These are phyloP conservation scores for Neoniphon sammara DNA, from an alignment of 2,797 vertebrate genomes.

Conservation along the genomic window DNA sequence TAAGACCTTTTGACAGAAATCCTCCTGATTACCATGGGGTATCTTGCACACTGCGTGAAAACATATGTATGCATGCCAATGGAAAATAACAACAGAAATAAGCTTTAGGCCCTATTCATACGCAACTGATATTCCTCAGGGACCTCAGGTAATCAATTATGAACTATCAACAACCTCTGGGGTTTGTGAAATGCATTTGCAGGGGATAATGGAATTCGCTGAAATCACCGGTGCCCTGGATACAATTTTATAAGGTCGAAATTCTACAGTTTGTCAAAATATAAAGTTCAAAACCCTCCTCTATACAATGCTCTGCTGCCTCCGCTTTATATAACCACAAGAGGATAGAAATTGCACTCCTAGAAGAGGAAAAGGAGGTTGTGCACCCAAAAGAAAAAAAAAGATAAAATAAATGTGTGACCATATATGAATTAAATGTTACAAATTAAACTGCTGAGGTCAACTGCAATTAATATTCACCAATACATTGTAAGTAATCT, in stretches of 20 bases:
- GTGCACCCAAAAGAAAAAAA: too few relatives aligned
- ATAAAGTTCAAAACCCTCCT: too few relatives aligned
- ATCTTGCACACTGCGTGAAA: not conserved
- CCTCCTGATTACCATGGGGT: too few relatives aligned
- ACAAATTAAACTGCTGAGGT: too few relatives aligned
- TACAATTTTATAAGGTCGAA: not conserved
- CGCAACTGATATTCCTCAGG: conserved; percentile 54
- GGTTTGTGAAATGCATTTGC: conserved; percentile 32
- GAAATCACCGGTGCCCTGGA: conserved; percentile 13
- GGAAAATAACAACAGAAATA: conserved; percentile 44
- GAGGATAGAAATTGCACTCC: not conserved
- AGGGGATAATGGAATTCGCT: conserved; percentile 26
- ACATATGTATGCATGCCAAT: conserved; percentile 10
- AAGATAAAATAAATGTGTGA: too few relatives aligned
- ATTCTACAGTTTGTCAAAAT: not conserved
- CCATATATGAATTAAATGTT: too few relatives aligned
- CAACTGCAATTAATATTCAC: too few relatives aligned
- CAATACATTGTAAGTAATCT: too few relatives aligned
- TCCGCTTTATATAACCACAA: too few relatives aligned
- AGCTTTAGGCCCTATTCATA: conserved; percentile 51
- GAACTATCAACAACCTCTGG: conserved; percentile 55
- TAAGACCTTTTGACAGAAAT: too few relatives aligned
- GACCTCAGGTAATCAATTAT: conserved; percentile 62
- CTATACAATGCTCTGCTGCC: too few relatives aligned
- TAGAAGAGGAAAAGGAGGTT: too few relatives aligned